Percentiles rank a stretch among this genome's conserved stretches.
Conservation (phyloP, 2,113 vertebrate genomes). For the Cepphus grylle region DNA sequence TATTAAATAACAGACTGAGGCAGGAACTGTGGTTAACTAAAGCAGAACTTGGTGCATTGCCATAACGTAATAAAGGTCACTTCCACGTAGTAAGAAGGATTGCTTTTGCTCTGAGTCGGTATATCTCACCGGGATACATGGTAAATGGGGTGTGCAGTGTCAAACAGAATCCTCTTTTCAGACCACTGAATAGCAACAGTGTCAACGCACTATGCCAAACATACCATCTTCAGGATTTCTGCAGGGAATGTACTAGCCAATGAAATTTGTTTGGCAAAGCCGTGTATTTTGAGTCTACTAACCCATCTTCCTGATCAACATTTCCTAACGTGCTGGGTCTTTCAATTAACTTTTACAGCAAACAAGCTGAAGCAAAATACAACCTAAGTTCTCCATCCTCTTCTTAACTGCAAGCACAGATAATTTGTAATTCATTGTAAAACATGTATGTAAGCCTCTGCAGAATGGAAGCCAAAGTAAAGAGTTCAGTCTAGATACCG, state of each 20-base stretch:
- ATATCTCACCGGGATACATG: background rate
- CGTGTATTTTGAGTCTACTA: background rate
- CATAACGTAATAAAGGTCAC: background rate
- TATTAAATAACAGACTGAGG: background rate
- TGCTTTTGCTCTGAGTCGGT: background rate
- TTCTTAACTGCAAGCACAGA: background rate
- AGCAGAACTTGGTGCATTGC: slow-evolving; percentile 5
- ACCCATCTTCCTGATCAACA: background rate
- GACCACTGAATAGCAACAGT: background rate
- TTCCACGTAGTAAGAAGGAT: background rate
- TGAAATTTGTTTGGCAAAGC: background rate
- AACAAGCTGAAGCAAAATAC: background rate
- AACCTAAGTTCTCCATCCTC: background rate
- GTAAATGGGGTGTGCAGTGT: background rate
- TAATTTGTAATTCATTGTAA: background rate
- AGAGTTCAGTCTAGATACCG: background rate
- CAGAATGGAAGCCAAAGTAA: background rate
- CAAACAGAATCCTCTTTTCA: slow-evolving; percentile 25
- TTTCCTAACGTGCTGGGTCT: background rate
- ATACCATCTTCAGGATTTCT: background rate
- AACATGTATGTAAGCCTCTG: background rate
- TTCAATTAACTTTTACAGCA: background rate
- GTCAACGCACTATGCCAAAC: background rate
- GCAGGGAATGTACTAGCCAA: background rate
- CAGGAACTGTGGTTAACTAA: background rate